Percentiles rank a stretch among this genome's conserved stretches.
These are phyloP conservation scores for Homarus americanus DNA, from an alignment of 1,140 invertebrate genomes.

Conservation along the genomic window DNA sequence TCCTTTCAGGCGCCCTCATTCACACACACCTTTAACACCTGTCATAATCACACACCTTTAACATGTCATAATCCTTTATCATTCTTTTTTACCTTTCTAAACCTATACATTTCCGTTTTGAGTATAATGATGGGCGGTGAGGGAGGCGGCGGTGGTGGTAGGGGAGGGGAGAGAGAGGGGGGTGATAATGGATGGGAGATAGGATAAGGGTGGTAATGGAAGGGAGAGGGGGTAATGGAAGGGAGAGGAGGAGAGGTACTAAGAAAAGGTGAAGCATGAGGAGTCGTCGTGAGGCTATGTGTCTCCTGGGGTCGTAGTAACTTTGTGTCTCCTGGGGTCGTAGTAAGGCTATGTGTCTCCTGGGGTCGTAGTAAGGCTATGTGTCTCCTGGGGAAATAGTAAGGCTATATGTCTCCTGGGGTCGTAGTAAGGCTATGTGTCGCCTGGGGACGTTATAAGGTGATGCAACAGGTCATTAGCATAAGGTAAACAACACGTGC, in stretches of 20 bases:
- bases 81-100: too few relatives aligned
- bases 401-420: background rate
- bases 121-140: too few relatives aligned
- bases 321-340: background rate
- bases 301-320: background rate
- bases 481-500: constrained; percentile 47
- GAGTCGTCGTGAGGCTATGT: background rate
- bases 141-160: background rate
- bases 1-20: too few relatives aligned
- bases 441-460: background rate
- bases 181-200: background rate
- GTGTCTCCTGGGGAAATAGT: too few relatives aligned
- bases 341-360: background rate
- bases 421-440: background rate
- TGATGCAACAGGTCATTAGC: constrained; percentile 41
- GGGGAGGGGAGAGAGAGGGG: background rate
- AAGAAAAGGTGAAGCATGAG: too few relatives aligned
- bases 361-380: background rate
- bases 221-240: background rate
- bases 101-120: too few relatives aligned
- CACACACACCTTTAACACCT: too few relatives aligned
- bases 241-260: background rate
- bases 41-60: too few relatives aligned
- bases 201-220: background rate
- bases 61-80: too few relatives aligned